These are phyloP conservation scores for Macheiramphus alcinus DNA, from an alignment of 2,113 vertebrate species.

Conservation along the genomic window DNA sequence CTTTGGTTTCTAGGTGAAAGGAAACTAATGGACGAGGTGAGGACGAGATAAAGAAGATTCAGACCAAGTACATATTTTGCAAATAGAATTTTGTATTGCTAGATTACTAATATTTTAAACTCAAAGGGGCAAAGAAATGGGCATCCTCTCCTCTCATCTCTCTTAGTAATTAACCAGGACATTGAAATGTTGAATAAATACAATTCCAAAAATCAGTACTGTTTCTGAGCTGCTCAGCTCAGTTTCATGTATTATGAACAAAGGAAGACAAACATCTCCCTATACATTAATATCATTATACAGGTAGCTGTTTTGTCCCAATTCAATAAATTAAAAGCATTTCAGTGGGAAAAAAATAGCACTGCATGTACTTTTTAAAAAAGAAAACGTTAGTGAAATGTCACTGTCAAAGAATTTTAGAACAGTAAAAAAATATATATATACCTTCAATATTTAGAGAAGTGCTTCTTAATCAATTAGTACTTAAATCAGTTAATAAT, in stretches of 20 bases:
- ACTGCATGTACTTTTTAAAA: not conserved
- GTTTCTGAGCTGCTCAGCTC: not conserved
- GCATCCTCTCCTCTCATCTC: not conserved
- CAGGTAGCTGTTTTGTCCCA: not conserved
- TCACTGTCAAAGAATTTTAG: not conserved
- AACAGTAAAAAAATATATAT: not conserved
- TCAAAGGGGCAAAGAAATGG: not conserved
- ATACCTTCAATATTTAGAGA: not conserved
- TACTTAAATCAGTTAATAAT: not conserved
- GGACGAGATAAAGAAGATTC: not conserved
- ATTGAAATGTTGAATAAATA: not conserved
- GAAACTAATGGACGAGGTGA: not conserved
- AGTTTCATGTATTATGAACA: not conserved
- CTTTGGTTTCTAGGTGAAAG: not conserved
- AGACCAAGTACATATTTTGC: not conserved
- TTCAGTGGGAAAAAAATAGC: not conserved
- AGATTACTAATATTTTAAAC: not conserved
- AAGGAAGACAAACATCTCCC: not conserved
- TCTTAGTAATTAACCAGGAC: not conserved
- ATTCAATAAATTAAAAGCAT: not conserved
- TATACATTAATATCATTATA: not conserved
- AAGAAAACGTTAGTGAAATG: not conserved
- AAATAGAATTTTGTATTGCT: not conserved
- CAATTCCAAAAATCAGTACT: not conserved
- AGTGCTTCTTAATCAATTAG: not conserved